phyloP scores from a whole-genome alignment of 2,888 invertebrate genomes.

The Bimastos eiseni region DNA sequence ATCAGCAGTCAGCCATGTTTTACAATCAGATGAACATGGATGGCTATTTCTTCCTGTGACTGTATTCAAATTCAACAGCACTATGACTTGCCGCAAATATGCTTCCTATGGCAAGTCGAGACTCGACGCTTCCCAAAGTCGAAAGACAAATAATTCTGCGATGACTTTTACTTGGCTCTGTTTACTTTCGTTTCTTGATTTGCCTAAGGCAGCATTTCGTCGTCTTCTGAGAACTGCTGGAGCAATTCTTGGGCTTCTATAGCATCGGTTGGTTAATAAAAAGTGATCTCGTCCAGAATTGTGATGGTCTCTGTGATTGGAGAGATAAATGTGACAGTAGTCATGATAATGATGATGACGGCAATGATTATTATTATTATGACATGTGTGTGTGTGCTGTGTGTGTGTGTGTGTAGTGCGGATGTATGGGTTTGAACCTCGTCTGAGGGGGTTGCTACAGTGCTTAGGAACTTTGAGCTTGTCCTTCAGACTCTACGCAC shows the following conservation, averaged over 20 bases:
- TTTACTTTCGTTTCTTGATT: not conserved
- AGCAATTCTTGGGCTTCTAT: not conserved
- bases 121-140: not conserved
- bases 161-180: not conserved
- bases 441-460: no score
- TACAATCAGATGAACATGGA: not conserved
- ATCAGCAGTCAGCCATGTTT: conserved; percentile 3
- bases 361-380: not conserved
- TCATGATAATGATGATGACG: not conserved
- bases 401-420: no score
- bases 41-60: not conserved
- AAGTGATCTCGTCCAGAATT: not conserved
- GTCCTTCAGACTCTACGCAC: no score
- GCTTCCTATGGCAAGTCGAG: not conserved
- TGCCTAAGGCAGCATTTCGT: not conserved
- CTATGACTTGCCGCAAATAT: not conserved
- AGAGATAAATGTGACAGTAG: not conserved
- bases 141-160: not conserved
- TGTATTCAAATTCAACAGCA: not conserved
- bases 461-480: no score
- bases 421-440: no score
- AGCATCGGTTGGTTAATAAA: not conserved
- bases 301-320: not conserved
- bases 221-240: not conserved
- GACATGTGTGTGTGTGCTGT: no score